Conservation (phyloP, 2,797 vertebrate genomes). For the Arremon brunneinucha region DNA sequence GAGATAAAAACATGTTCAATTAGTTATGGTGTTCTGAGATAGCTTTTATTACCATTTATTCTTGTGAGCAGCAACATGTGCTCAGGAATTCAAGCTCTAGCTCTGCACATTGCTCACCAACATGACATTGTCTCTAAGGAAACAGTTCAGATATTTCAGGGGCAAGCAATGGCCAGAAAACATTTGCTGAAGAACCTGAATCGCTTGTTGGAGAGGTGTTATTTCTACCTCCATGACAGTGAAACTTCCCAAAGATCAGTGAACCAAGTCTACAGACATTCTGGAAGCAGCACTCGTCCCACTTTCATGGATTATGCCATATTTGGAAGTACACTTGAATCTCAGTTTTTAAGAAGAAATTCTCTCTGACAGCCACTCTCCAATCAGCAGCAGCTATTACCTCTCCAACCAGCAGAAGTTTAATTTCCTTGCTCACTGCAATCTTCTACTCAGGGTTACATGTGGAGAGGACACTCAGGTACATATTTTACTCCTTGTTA, state of each 20-base stretch:
- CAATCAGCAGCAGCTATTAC: not conserved
- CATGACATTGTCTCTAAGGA: not conserved
- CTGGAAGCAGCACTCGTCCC: not conserved
- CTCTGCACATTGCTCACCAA: not conserved
- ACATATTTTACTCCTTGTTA: not conserved
- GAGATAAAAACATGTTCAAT: not conserved
- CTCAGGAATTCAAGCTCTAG: not conserved
- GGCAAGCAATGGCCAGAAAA: not conserved
- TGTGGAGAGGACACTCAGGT: fast-evolving
- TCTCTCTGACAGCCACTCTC: not conserved
- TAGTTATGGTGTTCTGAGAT: not conserved
- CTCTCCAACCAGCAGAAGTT: not conserved
- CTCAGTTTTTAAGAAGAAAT: not conserved
- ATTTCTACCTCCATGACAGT: not conserved
- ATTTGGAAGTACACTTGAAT: not conserved
- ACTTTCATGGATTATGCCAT: not conserved
- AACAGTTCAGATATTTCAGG: not conserved
- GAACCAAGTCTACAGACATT: not conserved
- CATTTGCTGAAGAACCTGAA: not conserved
- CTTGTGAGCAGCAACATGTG: not conserved
- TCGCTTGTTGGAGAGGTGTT: not conserved
- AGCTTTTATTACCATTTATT: not conserved
- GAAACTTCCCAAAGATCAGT: not conserved
- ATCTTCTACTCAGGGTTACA: not conserved
- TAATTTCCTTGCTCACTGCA: not conserved